Evolutionary conservation across 2,113 vertebrate species (phyloP).

Genomic region (Phyllostomus discolor): DNA sequence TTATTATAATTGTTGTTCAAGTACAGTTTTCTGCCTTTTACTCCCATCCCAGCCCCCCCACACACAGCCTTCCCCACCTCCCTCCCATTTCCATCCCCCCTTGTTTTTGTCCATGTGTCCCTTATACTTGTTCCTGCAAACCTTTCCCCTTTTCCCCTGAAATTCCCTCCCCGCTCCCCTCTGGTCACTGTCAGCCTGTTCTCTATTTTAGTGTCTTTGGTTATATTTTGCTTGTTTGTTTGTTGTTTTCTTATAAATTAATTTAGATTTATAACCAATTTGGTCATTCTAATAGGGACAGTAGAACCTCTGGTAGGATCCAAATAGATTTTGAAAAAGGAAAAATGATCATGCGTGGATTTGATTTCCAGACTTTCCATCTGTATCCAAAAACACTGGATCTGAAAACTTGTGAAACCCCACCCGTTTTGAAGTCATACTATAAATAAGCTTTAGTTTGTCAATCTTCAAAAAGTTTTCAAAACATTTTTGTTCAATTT

Average conservation of each 20-base stretch:
- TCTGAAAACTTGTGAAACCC: constrained; percentile 3
- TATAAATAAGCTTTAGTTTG: background rate
- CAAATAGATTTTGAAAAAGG: background rate
- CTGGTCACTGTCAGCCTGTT: too few relatives aligned
- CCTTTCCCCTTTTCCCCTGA: too few relatives aligned
- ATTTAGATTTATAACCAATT: background rate
- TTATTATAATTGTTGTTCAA: too few relatives aligned
- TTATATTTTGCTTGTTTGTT: too few relatives aligned
- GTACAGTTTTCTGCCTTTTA: too few relatives aligned
- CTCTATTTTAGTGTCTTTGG: too few relatives aligned
- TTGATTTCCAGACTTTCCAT: background rate
- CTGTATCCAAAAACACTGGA: background rate
- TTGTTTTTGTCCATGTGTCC: too few relatives aligned
- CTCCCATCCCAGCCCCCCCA: too few relatives aligned
- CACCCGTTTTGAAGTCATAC: background rate
- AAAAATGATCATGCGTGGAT: background rate
- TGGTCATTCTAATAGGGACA: background rate
- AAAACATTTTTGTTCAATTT: background rate
- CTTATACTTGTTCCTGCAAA: too few relatives aligned
- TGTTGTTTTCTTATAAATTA: background rate
- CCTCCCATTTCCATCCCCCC: too few relatives aligned
- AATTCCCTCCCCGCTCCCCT: too few relatives aligned
- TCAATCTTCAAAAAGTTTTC: background rate
- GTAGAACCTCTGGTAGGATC: background rate
- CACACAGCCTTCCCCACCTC: too few relatives aligned